These are phyloP conservation scores for Cerastis rubricosa DNA, from an alignment of 2,888 invertebrate genomes.

Conservation along the genomic window DNA sequence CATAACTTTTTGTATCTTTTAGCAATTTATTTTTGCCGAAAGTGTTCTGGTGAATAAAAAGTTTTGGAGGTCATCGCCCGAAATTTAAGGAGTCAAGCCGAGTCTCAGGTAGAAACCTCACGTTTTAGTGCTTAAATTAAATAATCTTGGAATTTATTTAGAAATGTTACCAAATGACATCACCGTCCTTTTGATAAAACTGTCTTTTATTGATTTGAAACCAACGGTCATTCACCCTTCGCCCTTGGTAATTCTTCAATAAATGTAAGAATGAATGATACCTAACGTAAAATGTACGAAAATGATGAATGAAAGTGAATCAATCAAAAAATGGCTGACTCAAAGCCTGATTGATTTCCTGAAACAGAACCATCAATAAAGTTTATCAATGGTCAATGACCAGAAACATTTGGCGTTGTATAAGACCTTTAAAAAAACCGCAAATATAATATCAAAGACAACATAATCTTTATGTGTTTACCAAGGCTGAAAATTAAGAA, in stretches of 20 bases:
- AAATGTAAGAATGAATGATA: constrained; percentile 7
- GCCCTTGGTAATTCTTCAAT: no score
- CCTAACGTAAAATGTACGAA: not conserved
- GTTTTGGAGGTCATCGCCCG: constrained; percentile 63
- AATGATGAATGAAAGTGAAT: constrained; percentile 24
- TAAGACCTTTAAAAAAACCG: not conserved
- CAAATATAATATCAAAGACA: not conserved
- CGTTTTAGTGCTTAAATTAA: constrained; percentile 42
- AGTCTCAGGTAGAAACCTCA: constrained; percentile 51
- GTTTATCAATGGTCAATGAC: not conserved
- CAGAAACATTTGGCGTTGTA: not conserved
- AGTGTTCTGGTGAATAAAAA: constrained; percentile 61
- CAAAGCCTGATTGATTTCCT: not conserved
- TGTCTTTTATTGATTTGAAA: constrained; percentile 34
- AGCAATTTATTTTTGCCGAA: constrained; percentile 45
- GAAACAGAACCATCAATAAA: not conserved
- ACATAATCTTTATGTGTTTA: not conserved
- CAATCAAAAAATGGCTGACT: not conserved
- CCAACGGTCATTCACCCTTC: constrained; percentile 8
- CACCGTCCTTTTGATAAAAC: constrained; percentile 29
- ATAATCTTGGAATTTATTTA: constrained; percentile 48
- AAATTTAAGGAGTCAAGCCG: constrained; percentile 60
- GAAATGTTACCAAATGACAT: constrained; percentile 37
- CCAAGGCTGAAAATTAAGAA: not conserved
- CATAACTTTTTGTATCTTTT: constrained; percentile 28